Evolutionary conservation across 2,113 vertebrate species (phyloP), one percentile per base, ranked within the genome.

Genomic region (Psammodynastes pulverulentus): DNA sequence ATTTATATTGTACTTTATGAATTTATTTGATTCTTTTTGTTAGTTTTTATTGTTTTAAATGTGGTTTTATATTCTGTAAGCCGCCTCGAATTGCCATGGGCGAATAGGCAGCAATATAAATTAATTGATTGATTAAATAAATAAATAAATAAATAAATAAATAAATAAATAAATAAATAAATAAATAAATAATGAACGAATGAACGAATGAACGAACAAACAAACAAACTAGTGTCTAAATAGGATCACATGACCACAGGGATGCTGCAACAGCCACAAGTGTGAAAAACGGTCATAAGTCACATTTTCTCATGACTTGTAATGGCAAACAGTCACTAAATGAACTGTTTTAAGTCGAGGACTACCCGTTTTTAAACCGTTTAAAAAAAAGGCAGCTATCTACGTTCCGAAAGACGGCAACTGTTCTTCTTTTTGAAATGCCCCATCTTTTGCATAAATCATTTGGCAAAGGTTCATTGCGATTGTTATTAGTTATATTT

Each of bases 391-490:
- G 15, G 13, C 5, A 94, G 92, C 49, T 91, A 49, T 93, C 93
- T 94, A 94, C 93, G 94, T 93, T 94, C 93, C 54, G 94, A 92
- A 49, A 72, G 43, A 3, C 94, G 58, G 19, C 26, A 29, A 51
- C 12, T 90, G 21, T 91, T 95, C 96, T 89, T 89, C 49, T 94
- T 94, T 67, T 93, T 51, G 85, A 54, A 90, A 93, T 62, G 89
- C 89, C 84, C 34, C 91, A 17, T 34, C 24, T 92, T 96, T 92
- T 29, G 79, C n/a, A 17, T 93, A 93, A 94, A 90, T 90, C 87
- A 95, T 90, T 95, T 86, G 94, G 93, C 94, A 96, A 94, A 96
- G 93, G 91, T 96, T 94, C 95, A 92, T 88, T 56, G 93, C 92
- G 79, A 96, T 95, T 88, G n/a, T 94, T 96, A 93, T 94, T 96